phyloP scores from a whole-genome alignment of 2,888 invertebrate genomes.

The Latheticus oryzae region DNA sequence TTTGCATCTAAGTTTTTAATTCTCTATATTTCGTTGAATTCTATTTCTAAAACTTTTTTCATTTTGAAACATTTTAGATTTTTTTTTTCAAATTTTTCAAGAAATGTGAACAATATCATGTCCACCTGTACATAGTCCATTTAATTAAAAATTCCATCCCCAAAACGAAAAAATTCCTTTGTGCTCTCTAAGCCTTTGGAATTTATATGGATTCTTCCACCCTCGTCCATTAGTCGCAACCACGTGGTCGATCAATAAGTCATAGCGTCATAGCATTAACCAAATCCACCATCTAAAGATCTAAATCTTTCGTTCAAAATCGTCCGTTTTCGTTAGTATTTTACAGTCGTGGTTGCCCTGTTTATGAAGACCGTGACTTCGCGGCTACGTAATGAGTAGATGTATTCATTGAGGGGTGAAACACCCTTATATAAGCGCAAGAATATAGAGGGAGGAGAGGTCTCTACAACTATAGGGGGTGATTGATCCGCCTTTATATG shows the following conservation, averaged over 20 bases:
- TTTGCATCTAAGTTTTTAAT: no score
- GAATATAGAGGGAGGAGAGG: conserved; percentile 55
- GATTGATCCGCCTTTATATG: conserved; percentile 63
- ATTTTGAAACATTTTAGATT: not conserved
- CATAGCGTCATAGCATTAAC: conserved; percentile 36
- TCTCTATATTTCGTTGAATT: no score
- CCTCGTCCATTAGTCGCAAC: conserved; percentile 42
- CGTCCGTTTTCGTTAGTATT: conserved; percentile 18
- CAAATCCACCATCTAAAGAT: conserved; percentile 18
- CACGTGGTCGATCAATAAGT: conserved; percentile 54
- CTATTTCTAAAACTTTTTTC: not conserved
- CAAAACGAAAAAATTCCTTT: conserved; percentile 22
- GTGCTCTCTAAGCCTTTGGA: conserved; percentile 30
- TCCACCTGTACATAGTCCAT: no score
- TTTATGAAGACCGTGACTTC: conserved; percentile 57
- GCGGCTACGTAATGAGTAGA: conserved; percentile 63
- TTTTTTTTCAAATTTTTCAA: no score
- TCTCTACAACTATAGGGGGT: conserved; percentile 53
- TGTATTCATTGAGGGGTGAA: conserved; percentile 63
- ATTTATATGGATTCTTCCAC: conserved; percentile 47
- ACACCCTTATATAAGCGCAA: conserved; percentile 59
- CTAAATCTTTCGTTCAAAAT: conserved; percentile 24
- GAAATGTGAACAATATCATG: no score
- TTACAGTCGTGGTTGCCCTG: conserved; percentile 37
- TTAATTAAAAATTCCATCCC: no score